Conservation (phyloP, 2,888 invertebrate genomes). For the Agriopis aurantiaria region DNA sequence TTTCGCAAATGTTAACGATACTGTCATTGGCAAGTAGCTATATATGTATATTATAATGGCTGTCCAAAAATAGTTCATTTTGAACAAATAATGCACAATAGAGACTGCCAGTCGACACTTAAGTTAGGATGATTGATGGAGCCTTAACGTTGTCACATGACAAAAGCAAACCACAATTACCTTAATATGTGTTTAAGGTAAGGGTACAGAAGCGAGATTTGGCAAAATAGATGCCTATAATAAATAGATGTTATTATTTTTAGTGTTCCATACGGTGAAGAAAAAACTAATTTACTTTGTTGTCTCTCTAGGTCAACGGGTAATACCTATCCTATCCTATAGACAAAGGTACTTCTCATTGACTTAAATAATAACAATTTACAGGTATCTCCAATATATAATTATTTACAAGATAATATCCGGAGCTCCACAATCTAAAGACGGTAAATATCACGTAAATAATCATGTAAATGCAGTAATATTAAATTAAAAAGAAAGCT, state of each 20-base stretch:
- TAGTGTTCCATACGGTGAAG: too few species aligned
- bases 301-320: too few species aligned
- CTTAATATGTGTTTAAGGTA: not conserved
- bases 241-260: not conserved
- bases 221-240: not conserved
- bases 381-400: too few species aligned
- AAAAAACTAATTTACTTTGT: too few species aligned
- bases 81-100: constrained; percentile 15
- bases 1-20: not conserved
- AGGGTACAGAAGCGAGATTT: constrained; percentile 9
- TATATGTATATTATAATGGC: not conserved
- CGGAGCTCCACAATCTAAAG: too few species aligned
- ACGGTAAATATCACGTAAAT: too few species aligned
- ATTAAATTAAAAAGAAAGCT: too few species aligned
- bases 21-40: not conserved
- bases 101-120: constrained; percentile 1
- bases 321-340: too few species aligned
- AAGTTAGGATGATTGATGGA: constrained; percentile 22
- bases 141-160: constrained; percentile 8
- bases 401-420: too few species aligned
- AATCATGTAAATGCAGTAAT: too few species aligned
- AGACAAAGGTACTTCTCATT: too few species aligned
- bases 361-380: too few species aligned
- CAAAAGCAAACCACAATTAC: not conserved
- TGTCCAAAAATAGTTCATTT: constrained; percentile 17